Conservation (phyloP, 2,797 vertebrate genomes). For the Hemibagrus guttatus region DNA sequence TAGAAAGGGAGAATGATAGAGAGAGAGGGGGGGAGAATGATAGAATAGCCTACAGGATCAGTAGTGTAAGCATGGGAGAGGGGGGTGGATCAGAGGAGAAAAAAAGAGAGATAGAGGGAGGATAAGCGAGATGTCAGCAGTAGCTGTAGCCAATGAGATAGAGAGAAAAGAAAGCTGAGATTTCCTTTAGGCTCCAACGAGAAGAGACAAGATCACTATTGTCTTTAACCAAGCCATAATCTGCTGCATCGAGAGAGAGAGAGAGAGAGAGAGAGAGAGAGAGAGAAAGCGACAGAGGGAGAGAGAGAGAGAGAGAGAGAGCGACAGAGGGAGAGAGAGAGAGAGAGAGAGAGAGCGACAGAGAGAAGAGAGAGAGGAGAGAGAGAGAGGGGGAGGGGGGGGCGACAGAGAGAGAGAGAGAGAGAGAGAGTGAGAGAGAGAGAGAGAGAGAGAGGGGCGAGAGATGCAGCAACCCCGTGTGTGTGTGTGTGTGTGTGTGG, state of each 20-base stretch:
- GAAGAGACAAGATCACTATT: conserved; percentile 31
- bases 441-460: background rate
- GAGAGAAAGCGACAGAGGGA: background rate
- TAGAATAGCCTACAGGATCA: background rate
- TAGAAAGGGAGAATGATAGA: background rate
- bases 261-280: background rate
- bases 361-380: background rate
- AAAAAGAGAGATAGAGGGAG: conserved; percentile 52
- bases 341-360: conserved; percentile 1
- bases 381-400: background rate
- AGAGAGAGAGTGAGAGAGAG: background rate
- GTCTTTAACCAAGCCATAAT: conserved; percentile 31
- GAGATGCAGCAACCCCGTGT: conserved; percentile 31
- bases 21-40: background rate
- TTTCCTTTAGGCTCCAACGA: conserved; percentile 64
- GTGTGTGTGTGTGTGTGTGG: conserved; percentile 18
- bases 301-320: background rate
- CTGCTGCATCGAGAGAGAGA: conserved; percentile 2
- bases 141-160: background rate
- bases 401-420: background rate
- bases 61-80: background rate
- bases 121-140: conserved; percentile 59
- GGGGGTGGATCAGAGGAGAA: conserved; percentile 14
- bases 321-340: background rate
- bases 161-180: conserved; percentile 44